phyloP scores from a whole-genome alignment of 2,797 vertebrate genomes.

The Girardinus metallicus region DNA sequence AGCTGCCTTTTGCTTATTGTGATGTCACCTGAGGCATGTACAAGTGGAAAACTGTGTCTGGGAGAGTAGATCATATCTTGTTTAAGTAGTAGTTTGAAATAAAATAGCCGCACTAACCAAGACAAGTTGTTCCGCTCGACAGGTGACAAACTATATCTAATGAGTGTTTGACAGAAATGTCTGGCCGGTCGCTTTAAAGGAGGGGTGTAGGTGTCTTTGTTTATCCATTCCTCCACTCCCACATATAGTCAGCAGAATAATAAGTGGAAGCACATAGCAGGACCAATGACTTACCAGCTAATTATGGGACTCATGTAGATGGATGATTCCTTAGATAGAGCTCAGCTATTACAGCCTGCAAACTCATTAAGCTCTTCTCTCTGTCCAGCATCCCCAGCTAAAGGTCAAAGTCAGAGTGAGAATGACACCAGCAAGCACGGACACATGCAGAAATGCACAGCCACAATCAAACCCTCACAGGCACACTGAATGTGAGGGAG shows the following conservation, averaged over 20 bases:
- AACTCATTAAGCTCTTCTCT: slow-evolving; percentile 77
- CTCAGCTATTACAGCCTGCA: slow-evolving; percentile 71
- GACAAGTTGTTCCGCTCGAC: background rate
- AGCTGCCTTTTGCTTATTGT: background rate
- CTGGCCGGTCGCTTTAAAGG: slow-evolving; percentile 21
- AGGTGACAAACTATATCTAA: background rate
- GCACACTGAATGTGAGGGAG: slow-evolving; percentile 32
- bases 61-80: background rate
- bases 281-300: slow-evolving; percentile 74
- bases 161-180: background rate
- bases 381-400: slow-evolving; percentile 65
- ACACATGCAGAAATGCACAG: slow-evolving; percentile 42
- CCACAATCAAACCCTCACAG: slow-evolving; percentile 50
- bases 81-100: background rate
- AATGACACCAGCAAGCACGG: slow-evolving; percentile 56
- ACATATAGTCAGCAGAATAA: slow-evolving; percentile 72
- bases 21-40: background rate
- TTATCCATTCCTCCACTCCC: slow-evolving; percentile 65
- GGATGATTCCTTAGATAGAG: slow-evolving; percentile 77
- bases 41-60: background rate
- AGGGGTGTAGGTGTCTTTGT: slow-evolving; percentile 47
- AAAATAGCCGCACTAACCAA: background rate
- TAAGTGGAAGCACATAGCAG: slow-evolving; percentile 65
- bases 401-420: slow-evolving; percentile 75
- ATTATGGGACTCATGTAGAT: slow-evolving; percentile 77